Evolutionary conservation across 2,797 vertebrate genomes (phyloP).

Genomic region (Peromyscus eremicus): DNA sequence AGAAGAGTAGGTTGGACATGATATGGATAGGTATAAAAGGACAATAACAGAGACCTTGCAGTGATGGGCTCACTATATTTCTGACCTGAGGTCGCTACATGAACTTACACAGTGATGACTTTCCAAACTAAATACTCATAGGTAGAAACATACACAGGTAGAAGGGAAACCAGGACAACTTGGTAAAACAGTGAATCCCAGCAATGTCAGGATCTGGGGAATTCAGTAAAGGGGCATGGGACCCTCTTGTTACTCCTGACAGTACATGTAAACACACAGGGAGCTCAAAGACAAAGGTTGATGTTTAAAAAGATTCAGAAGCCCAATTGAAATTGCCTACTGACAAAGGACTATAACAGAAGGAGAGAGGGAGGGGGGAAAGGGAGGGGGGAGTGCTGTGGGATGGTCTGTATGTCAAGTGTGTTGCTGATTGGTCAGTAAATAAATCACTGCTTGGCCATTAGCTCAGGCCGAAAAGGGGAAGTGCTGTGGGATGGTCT

Average conservation of each 20-base stretch:
- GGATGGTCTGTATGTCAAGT: too few species aligned
- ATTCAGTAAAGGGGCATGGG: fast-evolving
- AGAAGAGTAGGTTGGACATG: neutral
- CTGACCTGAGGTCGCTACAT: too few species aligned
- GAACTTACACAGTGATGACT: neutral
- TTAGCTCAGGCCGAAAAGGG: too few species aligned
- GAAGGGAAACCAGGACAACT: neutral
- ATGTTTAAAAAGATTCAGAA: neutral
- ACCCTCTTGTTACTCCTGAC: neutral
- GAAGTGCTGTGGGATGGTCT: too few species aligned
- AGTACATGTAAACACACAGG: neutral
- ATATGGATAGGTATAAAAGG: neutral
- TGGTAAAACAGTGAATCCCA: neutral
- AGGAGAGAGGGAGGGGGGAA: neutral
- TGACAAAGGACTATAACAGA: neutral
- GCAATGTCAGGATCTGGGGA: neutral
- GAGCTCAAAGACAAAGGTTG: neutral
- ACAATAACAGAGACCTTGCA: neutral
- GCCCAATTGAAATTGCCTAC: neutral
- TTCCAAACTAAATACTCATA: neutral
- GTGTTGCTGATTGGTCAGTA: too few species aligned
- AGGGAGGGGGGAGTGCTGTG: too few species aligned
- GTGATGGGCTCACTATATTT: neutral
- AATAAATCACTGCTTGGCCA: too few species aligned
- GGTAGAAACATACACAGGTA: neutral